Percentiles rank a stretch among this genome's conserved stretches.
These are phyloP conservation scores for Tridacna crocea DNA, from an alignment of 2,888 invertebrate genomes.

Conservation along the genomic window DNA sequence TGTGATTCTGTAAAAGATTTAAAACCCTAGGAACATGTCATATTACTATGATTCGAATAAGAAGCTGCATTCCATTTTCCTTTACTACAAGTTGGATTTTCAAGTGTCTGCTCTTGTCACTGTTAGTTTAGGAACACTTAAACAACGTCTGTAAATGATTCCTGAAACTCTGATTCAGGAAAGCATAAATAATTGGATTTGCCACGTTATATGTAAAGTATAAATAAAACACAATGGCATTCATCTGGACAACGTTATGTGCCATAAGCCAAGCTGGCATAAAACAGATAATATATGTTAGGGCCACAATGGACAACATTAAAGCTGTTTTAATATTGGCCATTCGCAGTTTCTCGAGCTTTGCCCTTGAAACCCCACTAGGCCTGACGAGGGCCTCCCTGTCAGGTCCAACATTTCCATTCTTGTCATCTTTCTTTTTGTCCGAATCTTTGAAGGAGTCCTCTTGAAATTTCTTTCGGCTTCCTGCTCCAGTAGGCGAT, in stretches of 20 bases:
- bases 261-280: constrained; percentile 83
- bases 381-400: constrained; percentile 62
- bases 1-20: too few relatives aligned
- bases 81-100: too few relatives aligned
- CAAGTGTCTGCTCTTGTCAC: not conserved
- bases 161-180: constrained; percentile 83
- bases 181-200: constrained; percentile 84
- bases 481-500: constrained; percentile 38
- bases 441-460: not conserved
- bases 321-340: constrained; percentile 84
- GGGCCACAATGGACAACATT: constrained; percentile 83
- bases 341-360: constrained; percentile 77
- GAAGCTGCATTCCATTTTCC: too few relatives aligned
- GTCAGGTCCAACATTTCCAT: constrained; percentile 35
- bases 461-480: constrained; percentile 25
- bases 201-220: constrained; percentile 84
- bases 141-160: constrained; percentile 74
- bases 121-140: constrained; percentile 30
- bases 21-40: too few relatives aligned
- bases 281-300: constrained; percentile 83
- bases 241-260: constrained; percentile 71
- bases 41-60: too few relatives aligned
- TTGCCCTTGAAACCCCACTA: constrained; percentile 65
- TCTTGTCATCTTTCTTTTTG: constrained; percentile 30
- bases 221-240: constrained; percentile 81